These are phyloP conservation scores for Crocallis elinguaria DNA, from an alignment of 2,888 invertebrate species.

Conservation along the genomic window DNA sequence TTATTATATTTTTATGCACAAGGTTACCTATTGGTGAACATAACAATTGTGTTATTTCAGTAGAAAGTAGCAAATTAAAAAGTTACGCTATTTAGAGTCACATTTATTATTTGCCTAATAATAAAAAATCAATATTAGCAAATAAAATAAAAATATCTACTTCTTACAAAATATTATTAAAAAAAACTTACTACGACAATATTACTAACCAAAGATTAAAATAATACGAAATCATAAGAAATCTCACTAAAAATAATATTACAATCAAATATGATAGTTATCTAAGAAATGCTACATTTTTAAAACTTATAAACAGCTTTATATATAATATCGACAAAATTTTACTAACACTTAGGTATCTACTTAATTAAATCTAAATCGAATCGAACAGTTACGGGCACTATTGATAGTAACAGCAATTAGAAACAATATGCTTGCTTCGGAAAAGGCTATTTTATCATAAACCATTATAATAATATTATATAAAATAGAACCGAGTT, in stretches of 20 bases:
- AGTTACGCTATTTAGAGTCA: slow-evolving; percentile 66
- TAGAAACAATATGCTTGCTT: slow-evolving; percentile 22
- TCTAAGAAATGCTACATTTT: slow-evolving; percentile 37
- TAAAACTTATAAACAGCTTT: slow-evolving; percentile 50
- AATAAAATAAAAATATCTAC: slow-evolving; percentile 10
- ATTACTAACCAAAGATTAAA: slow-evolving; percentile 2
- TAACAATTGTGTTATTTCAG: background rate
- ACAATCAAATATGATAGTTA: slow-evolving; percentile 21
- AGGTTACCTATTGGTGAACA: background rate
- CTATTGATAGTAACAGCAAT: slow-evolving; percentile 46
- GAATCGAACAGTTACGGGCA: slow-evolving; percentile 70
- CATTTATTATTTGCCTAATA: slow-evolving; percentile 72
- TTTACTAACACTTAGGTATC: slow-evolving; percentile 75
- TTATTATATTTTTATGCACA: slow-evolving; percentile 24
- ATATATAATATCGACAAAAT: slow-evolving; percentile 52
- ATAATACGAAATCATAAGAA: background rate
- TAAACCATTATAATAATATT: slow-evolving; percentile 6
- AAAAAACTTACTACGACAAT: slow-evolving; percentile 9
- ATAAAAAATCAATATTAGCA: slow-evolving; percentile 14
- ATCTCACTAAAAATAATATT: slow-evolving; percentile 5
- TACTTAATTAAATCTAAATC: slow-evolving; percentile 66
- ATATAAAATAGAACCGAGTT: slow-evolving; percentile 22
- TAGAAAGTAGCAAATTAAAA: slow-evolving; percentile 32
- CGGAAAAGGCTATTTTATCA: slow-evolving; percentile 28
- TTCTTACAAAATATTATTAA: slow-evolving; percentile 10